These are phyloP conservation scores for Pitta sordida DNA, from an alignment of 2,113 vertebrate genomes.

Conservation along the genomic window DNA sequence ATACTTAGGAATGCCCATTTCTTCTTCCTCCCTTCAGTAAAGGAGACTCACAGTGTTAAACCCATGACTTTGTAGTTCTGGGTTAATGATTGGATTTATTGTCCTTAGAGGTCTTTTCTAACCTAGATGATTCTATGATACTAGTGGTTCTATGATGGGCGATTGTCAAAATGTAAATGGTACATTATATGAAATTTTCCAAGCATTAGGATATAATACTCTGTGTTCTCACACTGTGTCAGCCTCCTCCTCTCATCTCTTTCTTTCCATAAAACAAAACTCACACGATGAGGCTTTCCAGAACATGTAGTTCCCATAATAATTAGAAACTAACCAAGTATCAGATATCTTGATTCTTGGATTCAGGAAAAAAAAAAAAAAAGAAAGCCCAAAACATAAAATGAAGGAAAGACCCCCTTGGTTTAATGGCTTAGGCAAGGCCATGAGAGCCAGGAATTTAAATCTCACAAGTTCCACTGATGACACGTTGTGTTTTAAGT, in stretches of 20 bases:
- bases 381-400: accelerated
- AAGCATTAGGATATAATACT: no score
- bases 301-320: not conserved
- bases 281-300: not conserved
- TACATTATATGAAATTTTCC: not conserved
- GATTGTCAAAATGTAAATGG: not conserved
- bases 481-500: not conserved
- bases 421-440: not conserved
- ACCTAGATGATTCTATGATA: not conserved
- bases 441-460: not conserved
- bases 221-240: not conserved
- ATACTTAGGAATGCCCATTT: not conserved
- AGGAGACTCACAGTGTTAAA: not conserved
- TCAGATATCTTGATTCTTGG: not conserved
- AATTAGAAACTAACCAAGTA: not conserved
- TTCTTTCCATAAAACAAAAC: not conserved
- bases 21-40: not conserved
- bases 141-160: not conserved
- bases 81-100: accelerated
- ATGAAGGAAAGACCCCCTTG: not conserved
- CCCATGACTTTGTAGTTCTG: not conserved
- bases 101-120: not conserved
- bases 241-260: not conserved
- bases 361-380: not conserved
- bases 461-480: not conserved